phyloP scores from a whole-genome alignment of 2,797 vertebrate species.

The Semaprochilodus insignis region DNA sequence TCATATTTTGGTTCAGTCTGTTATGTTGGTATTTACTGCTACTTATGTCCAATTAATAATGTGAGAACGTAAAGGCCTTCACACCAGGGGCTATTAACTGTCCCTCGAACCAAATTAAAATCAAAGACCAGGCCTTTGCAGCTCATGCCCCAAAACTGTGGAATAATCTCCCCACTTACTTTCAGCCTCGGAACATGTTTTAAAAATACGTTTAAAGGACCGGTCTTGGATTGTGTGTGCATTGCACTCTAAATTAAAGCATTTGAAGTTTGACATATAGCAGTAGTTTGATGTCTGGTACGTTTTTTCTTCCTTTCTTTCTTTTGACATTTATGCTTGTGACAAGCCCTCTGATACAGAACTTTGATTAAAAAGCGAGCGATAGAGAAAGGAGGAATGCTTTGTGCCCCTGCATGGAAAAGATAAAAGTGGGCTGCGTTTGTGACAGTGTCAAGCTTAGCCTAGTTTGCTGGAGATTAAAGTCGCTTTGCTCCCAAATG shows the following conservation, averaged over 20 bases:
- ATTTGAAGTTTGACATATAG: slow-evolving; percentile 19
- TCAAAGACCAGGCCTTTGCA: too few relatives aligned
- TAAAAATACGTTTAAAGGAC: too few relatives aligned
- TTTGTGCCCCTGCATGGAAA: neutral
- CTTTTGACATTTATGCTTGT: slow-evolving; percentile 28
- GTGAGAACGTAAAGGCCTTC: too few relatives aligned
- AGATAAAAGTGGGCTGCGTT: slow-evolving; percentile 5
- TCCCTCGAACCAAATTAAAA: too few relatives aligned
- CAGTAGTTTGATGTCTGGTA: neutral
- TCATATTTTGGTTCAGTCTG: too few relatives aligned
- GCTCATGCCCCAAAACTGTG: too few relatives aligned
- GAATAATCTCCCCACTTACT: too few relatives aligned
- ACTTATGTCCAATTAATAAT: too few relatives aligned
- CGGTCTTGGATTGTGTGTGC: neutral
- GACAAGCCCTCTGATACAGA: slow-evolving; percentile 19
- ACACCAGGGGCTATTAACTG: too few relatives aligned
- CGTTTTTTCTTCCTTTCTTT: neutral
- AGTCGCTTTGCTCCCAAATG: slow-evolving; percentile 9
- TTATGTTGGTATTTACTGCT: too few relatives aligned
- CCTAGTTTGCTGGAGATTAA: slow-evolving; percentile 27
- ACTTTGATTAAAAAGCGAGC: neutral
- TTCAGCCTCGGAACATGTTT: too few relatives aligned
- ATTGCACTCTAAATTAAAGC: slow-evolving; percentile 9
- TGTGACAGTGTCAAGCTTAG: slow-evolving; percentile 3
- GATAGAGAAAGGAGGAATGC: neutral